These are phyloP conservation scores for Acleris emargana DNA, from an alignment of 2,888 invertebrate genomes.

Conservation along the genomic window DNA sequence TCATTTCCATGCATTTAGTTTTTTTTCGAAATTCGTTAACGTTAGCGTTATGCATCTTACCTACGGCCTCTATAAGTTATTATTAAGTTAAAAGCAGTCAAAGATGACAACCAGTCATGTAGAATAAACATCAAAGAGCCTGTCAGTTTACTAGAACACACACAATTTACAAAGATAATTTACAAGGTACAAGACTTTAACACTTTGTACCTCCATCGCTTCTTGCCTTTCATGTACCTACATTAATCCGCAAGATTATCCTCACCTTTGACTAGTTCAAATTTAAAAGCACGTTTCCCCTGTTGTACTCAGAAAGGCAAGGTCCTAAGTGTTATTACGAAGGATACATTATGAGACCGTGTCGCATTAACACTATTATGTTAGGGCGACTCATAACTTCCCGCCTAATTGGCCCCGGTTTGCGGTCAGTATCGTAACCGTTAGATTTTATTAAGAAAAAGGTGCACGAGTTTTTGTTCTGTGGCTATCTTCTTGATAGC, in stretches of 20 bases:
- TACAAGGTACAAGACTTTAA: background rate
- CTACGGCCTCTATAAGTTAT: too few species aligned
- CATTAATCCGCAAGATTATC: slow-evolving; percentile 56
- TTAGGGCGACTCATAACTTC: slow-evolving; percentile 28
- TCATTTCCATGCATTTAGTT: too few species aligned
- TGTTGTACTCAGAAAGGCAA: slow-evolving; percentile 7
- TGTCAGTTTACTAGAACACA: background rate
- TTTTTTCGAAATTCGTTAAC: too few species aligned
- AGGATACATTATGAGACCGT: slow-evolving; percentile 30
- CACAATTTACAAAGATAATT: background rate
- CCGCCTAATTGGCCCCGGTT: slow-evolving; percentile 36
- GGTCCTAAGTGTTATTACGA: slow-evolving; percentile 32
- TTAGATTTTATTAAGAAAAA: slow-evolving; percentile 35
- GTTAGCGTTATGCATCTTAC: too few species aligned
- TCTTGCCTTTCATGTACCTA: slow-evolving; percentile 40
- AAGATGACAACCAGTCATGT: too few species aligned
- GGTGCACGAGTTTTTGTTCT: slow-evolving; percentile 2
- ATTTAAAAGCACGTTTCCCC: slow-evolving; percentile 55
- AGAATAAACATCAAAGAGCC: too few species aligned
- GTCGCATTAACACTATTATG: slow-evolving; percentile 32
- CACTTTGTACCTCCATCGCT: slow-evolving; percentile 1
- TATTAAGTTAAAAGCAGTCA: too few species aligned
- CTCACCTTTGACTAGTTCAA: slow-evolving; percentile 60
- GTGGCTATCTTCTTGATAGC: slow-evolving; percentile 3
- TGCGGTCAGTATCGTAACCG: slow-evolving; percentile 32